Conservation (phyloP, 2,797 vertebrate genomes). For the Cryptoblepharus egeriae region DNA sequence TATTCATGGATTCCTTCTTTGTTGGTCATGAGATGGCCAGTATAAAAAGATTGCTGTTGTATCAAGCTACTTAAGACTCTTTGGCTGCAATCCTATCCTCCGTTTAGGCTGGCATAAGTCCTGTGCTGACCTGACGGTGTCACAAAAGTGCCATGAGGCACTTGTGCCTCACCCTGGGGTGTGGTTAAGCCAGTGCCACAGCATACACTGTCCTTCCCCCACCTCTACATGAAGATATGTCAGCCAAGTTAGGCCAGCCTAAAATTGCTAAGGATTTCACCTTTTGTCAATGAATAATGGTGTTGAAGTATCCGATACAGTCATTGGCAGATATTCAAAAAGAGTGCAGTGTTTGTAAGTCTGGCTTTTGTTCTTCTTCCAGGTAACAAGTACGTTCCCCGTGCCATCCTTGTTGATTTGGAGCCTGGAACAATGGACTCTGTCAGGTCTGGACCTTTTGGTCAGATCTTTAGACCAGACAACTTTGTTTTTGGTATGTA, state of each 20-base stretch:
- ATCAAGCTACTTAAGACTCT: neutral
- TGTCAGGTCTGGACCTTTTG: conserved; percentile 88
- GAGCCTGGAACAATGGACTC: conserved; percentile 85
- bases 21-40: neutral
- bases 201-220: too few relatives aligned
- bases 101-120: too few relatives aligned
- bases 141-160: too few relatives aligned
- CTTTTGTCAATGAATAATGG: neutral
- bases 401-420: conserved; percentile 82
- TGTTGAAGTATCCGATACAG: neutral
- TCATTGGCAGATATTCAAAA: neutral
- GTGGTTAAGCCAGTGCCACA: too few relatives aligned
- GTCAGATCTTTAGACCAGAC: conserved; percentile 96
- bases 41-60: neutral
- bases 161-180: too few relatives aligned
- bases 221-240: too few relatives aligned
- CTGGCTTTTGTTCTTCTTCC: neutral
- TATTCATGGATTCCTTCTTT: neutral
- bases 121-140: too few relatives aligned
- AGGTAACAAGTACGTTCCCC: conserved; percentile 82
- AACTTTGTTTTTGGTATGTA: conserved; percentile 87
- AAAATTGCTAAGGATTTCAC: too few relatives aligned
- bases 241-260: too few relatives aligned
- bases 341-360: fast-evolving
- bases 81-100: too few relatives aligned